Evolutionary conservation across 1,140 invertebrate genomes (phyloP).

Genomic region (Danaus melanippus): DNA sequence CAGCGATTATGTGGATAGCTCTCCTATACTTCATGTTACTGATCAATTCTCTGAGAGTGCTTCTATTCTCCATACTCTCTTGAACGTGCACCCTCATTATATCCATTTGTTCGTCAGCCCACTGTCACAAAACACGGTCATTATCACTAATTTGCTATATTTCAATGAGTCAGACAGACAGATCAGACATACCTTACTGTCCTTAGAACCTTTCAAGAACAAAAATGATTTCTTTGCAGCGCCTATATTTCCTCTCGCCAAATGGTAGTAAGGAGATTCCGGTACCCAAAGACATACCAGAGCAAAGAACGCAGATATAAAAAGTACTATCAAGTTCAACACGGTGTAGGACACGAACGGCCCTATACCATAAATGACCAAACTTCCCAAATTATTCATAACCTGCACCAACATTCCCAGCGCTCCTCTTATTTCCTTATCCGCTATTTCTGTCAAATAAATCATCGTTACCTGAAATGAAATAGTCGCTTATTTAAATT

Average conservation of each 20-base stretch:
- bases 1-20: constrained; percentile 64
- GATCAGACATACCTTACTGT: constrained; percentile 45
- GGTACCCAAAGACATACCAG: constrained; percentile 79
- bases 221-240: constrained; percentile 60
- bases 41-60: constrained; percentile 72
- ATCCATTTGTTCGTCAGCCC: constrained; percentile 72
- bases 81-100: constrained; percentile 73
- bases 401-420: constrained; percentile 79
- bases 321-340: constrained; percentile 65
- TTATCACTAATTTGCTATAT: background rate
- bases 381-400: constrained; percentile 78
- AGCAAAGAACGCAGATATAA: constrained; percentile 72
- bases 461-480: constrained; percentile 72
- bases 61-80: constrained; percentile 69
- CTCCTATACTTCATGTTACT: constrained; percentile 74
- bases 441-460: constrained; percentile 81
- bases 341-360: constrained; percentile 71
- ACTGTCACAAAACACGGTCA: constrained; percentile 32
- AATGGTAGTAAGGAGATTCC: constrained; percentile 83
- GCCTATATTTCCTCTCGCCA: constrained; percentile 70
- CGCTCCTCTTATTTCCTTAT: constrained; percentile 77
- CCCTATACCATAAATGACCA: constrained; percentile 72
- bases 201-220: constrained; percentile 53
- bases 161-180: too few species aligned
- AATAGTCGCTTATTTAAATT: background rate